Evolutionary conservation across 2,797 vertebrate species (phyloP), one percentile per base, ranked within the genome.

Genomic region (Streptopelia turtur): DNA sequence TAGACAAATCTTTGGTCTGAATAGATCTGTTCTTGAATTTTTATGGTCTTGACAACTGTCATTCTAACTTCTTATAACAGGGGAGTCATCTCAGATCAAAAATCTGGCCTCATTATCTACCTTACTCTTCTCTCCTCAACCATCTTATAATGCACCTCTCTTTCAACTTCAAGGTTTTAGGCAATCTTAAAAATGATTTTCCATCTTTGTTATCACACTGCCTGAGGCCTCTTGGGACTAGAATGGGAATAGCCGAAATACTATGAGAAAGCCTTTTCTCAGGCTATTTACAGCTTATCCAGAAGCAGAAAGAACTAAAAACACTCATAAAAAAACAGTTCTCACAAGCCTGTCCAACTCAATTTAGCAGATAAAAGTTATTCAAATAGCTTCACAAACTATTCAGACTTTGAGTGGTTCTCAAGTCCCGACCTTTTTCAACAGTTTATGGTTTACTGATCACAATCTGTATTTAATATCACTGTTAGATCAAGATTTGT

Each of bases 201-300:
- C 37, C 17, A 8, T 79, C 30, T 86, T 80, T 94, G 39, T 89
- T 95, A 95, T 91, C 70, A 84, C 64, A 50, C 72, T 93, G 87
- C 12, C 35, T 24, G 6, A 30, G 11, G 49, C 80, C 82, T 50
- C 65, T 74, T 56, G 89, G 68, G 83, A 64, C 16, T 77, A 47
- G 71, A 94, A 85, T 69, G 60, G 50, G 89, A 65, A 89, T 84
- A 90, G 65, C 39, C 6, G 0, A 91, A 91, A 72, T 86, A 72
- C 52, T 89, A n/a, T 75, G 88, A 93, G 84, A 96, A 93, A 79
- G 60, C 63, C 84, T 83, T 89, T 96, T 94, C 83, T 95, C 45
- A 71, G 74, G 76, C 94, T 96, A 94, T 97, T 96, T 97, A 93
- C 68, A 90, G 88, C 78, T 90, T 88, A 72, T 77, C 39, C 74